Conservation (phyloP, 2,797 vertebrate species). For the Smutsia temminckii region DNA sequence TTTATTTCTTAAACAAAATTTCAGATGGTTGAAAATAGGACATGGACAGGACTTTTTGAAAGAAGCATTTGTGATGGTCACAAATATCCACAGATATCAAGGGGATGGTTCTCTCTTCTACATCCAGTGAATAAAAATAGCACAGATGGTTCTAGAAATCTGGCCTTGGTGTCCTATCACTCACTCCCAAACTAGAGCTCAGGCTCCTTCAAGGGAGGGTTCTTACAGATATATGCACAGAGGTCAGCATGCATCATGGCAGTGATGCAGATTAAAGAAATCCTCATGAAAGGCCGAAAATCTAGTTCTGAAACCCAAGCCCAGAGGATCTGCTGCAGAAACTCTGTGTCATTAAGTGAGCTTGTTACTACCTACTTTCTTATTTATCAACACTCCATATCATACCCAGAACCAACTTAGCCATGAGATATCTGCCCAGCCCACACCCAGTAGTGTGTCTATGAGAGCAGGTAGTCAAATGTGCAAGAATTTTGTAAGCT, state of each 20-base stretch:
- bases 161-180: rapidly evolving
- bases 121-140: not conserved
- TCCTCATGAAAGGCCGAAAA: rapidly evolving
- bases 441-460: rapidly evolving
- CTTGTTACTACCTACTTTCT: rapidly evolving
- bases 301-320: not conserved
- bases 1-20: not conserved
- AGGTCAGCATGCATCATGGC: not conserved
- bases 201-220: not conserved
- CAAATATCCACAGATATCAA: not conserved
- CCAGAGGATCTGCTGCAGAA: no score
- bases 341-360: rapidly evolving
- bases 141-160: not conserved
- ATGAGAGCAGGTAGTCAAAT: rapidly evolving
- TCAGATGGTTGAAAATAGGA: no score
- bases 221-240: not conserved
- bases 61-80: not conserved
- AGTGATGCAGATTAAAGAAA: not conserved
- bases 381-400: rapidly evolving
- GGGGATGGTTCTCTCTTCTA: not conserved
- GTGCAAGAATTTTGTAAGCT: not conserved
- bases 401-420: not conserved
- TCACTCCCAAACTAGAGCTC: not conserved
- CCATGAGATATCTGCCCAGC: rapidly evolving
- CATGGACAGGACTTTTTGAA: not conserved